phyloP scores from a whole-genome alignment of 2,888 invertebrate species.

The Acanthopleura granulata region DNA sequence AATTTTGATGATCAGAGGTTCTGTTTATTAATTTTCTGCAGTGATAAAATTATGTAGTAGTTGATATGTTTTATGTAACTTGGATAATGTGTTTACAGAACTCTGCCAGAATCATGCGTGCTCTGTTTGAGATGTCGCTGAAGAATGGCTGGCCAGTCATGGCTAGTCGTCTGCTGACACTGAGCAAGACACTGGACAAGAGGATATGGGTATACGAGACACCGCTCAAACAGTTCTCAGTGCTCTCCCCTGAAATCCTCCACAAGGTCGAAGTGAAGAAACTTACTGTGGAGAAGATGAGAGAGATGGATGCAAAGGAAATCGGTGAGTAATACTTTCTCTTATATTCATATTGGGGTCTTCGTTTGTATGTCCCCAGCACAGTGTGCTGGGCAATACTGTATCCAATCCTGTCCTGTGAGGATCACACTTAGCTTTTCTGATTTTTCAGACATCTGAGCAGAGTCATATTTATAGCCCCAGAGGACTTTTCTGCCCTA shows the following conservation, averaged over 20 bases:
- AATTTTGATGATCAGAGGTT: too few relatives aligned
- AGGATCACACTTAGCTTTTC: too few relatives aligned
- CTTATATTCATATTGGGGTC: too few relatives aligned
- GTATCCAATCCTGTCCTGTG: too few relatives aligned
- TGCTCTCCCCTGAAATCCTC: constrained; percentile 81
- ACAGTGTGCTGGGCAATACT: too few relatives aligned
- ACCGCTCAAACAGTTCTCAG: constrained; percentile 81
- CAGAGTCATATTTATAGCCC: too few relatives aligned
- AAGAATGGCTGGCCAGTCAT: constrained; percentile 91
- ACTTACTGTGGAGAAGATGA: constrained; percentile 81
- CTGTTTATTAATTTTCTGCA: too few relatives aligned
- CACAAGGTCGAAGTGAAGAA: constrained; percentile 84
- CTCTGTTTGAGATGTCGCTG: constrained; percentile 93
- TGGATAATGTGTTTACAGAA: constrained; percentile 76
- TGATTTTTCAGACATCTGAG: too few relatives aligned
- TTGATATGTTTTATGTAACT: constrained; percentile 13
- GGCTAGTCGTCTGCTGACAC: constrained; percentile 85
- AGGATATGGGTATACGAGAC: constrained; percentile 90
- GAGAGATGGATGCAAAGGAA: constrained; percentile 90
- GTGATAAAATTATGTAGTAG: neutral
- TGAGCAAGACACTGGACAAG: constrained; percentile 94
- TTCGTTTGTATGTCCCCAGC: too few relatives aligned
- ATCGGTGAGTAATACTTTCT: constrained; percentile 75
- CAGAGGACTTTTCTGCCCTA: too few relatives aligned
- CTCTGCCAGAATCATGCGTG: constrained; percentile 89